Base-by-base conservation (phyloP, 30 jellyfish, hydroid and myxozoan species). In the Cassiopea xamachana region DNA sequence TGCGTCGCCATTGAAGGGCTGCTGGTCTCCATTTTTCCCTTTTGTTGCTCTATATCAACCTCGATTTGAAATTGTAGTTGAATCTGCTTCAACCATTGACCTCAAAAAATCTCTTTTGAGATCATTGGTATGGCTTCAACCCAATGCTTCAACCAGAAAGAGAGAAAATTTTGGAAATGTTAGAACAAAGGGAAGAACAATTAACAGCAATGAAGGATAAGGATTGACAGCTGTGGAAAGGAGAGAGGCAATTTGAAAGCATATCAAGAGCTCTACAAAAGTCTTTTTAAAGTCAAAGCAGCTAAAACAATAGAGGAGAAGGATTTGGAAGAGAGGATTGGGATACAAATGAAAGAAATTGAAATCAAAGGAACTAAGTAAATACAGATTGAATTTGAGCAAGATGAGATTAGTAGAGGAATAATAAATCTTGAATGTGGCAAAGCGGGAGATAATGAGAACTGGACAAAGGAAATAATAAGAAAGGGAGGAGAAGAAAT, bases 21-120 rank as follows among this genome's bases (percentile, higher is more conserved):
- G 27, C 87, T 85, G 83, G 55, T 88, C 90, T 88, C 95, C 95
- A 88, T 88, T 59, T 88, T 79, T n/a, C 8, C 77, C 80, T 64
- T 64, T 64, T 64, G 74, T 64, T 64, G 19, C 74, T 64, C 4
- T 6, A 55, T 27, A 55, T 45, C 73, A 55, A 10, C 12, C 64
- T 55, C 64, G 12, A 55, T 64, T 64, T 64, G 19, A 27, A 27
- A 27, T 27, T 27, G 39, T 27, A 27, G 39, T 27, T 27, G 39
- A 27, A 27, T 27, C 39, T 27, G 39, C 39, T 27, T 27, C 39
- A 27, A 27, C 39, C 39, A 27, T 27, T 0, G 39, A 27, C 39
- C 39, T n/a, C n/a, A n/a, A n/a, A n/a, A n/a, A n/a, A n/a, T n/a
- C n/a, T n/a, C n/a, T n/a, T n/a, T n/a, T n/a, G n/a, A n/a, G n/a